Evolutionary conservation across 2,113 vertebrate genomes (phyloP), one percentile per base, ranked within the genome.

Genomic region (Pavo muticus): DNA sequence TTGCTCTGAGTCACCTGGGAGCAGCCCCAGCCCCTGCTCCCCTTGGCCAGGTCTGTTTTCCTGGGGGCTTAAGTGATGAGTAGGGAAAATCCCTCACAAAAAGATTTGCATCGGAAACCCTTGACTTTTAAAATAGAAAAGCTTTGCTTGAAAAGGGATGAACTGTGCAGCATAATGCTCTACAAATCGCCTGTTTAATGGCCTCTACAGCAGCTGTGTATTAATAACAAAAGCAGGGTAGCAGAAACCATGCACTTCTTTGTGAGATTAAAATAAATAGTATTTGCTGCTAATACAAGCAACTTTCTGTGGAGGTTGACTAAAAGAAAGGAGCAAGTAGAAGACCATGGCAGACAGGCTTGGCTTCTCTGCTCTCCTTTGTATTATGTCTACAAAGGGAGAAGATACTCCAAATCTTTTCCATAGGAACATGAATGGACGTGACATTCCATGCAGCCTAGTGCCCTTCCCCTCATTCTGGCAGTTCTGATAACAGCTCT

Each of bases 111-210:
- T 32, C 64, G 57, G 79, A 88, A 97, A 87, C 90, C 56, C 69
- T 86, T 64, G 90, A 88, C 80, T 93, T 95, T 50, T 78, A 94
- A 95, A 96, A 96, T 81, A 93, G 91, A 83, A 96, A 67, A 91
- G 93, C 84, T 88, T 90, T 95, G 78, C 91, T 45, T 88, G 78
- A 59, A 97, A 91, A 95, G 69, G 82, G 94, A 97, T 96, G 93
- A 95, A 94, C 60, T 40, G 23, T 0, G 4, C 12, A 85, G 81
- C 56, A 9, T 97, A 96, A 95, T 92, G 42, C 93, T 86, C 71
- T 67, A 76, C 81, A 95, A 95, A 97, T 84, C 61, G 44, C 82
- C 85, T 64, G 69, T 80, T 87, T 96, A 93, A 96, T 93, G 90
- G 93, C 72, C 91, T 83, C 89, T 86, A 37, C 1, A 87, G 89